Evolutionary conservation across 2,113 vertebrate genomes (phyloP).

Genomic region (Gallinago paraguaiae): DNA sequence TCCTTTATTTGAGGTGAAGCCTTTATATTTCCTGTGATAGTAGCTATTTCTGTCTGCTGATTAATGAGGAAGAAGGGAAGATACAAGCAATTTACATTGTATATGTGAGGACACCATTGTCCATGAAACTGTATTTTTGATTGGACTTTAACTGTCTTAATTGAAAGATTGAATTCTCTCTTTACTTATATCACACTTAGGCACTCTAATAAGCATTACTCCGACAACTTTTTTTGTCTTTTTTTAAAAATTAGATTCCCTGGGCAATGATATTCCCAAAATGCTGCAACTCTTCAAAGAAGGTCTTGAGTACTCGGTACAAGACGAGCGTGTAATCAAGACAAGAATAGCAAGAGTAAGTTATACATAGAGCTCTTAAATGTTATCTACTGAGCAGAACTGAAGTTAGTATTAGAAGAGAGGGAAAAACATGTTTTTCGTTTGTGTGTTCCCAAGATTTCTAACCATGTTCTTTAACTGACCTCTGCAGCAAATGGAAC

Average conservation of each 20-base stretch:
- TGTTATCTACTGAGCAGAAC: not conserved
- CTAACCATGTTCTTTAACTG: not conserved
- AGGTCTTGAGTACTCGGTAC: conserved; percentile 83
- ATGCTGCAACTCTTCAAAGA: conserved; percentile 85
- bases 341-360: conserved; percentile 83
- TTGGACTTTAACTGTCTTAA: not conserved
- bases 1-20: not conserved
- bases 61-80: not conserved
- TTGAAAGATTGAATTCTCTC: not conserved
- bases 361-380: not conserved
- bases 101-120: rapidly evolving
- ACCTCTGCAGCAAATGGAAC: not conserved
- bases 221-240: not conserved
- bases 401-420: not conserved
- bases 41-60: not conserved
- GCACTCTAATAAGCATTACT: not conserved
- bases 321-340: conserved; percentile 76
- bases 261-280: conserved; percentile 81
- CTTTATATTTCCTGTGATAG: rapidly evolving
- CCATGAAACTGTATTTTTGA: not conserved
- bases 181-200: rapidly evolving
- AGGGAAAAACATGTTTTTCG: rapidly evolving
- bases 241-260: conserved; percentile 74
- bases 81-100: rapidly evolving
- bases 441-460: not conserved